A percentile compares a stretch with the other conserved stretches of the same genome.
Conservation (phyloP, 2,888 invertebrate species). For the Diadegma fenestrale region DNA sequence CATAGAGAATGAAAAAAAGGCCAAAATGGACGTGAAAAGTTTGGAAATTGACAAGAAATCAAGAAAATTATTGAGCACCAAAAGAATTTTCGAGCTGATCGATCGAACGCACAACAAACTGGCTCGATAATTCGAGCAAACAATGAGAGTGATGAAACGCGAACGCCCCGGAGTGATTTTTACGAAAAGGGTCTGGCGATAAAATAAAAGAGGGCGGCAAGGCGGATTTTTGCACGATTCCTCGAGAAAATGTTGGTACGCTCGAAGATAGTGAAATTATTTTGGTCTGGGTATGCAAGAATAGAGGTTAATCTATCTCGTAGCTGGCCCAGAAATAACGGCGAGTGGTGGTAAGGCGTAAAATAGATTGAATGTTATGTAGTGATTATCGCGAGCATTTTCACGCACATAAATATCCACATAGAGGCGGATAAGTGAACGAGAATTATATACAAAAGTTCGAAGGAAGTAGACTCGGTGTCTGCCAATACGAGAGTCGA, state of each 20-base stretch:
- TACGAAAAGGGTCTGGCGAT: neutral
- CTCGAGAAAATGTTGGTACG: constrained; percentile 39
- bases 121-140: neutral
- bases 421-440: neutral
- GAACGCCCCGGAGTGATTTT: neutral
- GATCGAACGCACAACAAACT: no score
- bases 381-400: constrained; percentile 62
- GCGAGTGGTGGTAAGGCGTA: constrained; percentile 66
- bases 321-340: constrained; percentile 79
- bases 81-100: no score
- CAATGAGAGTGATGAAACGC: neutral
- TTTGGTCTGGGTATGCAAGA: constrained; percentile 81
- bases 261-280: constrained; percentile 76
- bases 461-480: constrained; percentile 62
- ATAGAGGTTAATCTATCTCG: constrained; percentile 82
- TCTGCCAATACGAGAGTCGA: constrained; percentile 68
- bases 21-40: neutral
- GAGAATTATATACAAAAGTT: constrained; percentile 36
- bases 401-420: neutral
- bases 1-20: no score
- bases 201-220: constrained; percentile 23
- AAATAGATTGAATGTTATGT: constrained; percentile 71
- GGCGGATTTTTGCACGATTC: constrained; percentile 29
- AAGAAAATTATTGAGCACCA: no score
- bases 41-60: neutral